Evolutionary conservation across 2,797 vertebrate genomes (phyloP), one percentile per base, ranked within the genome.

Genomic region (Tragopan temminckii): DNA sequence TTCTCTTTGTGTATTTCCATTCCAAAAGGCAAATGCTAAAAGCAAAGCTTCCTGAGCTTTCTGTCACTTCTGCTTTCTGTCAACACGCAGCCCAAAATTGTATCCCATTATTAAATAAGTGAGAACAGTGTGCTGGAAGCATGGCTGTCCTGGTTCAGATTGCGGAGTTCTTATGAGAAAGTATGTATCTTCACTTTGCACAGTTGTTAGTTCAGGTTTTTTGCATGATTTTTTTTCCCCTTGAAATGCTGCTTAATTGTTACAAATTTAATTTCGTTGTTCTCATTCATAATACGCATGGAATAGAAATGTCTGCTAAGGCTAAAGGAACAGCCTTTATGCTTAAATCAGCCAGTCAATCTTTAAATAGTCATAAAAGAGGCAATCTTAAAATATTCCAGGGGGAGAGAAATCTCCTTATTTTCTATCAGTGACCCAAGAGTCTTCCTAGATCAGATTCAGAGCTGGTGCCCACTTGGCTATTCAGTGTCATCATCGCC

Each of bases 21-120:
- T 96, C 84, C 69, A 94, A 69, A 70, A 90, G 85, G 58, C 92
- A 90, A 80, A 92, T 68, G 74, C 61, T 77, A 55, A 91, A 90
- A 90, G 72, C 81, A 90, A 53, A 94, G 53, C 90, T 90, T 94
- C 70, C 64, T 0, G 3, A 91, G 68, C 50, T 85, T 80, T 89
- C 88, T 93, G 91, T 91, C 91, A 89, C 64, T 91, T 93, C 84
- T 93, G 66, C 50, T 96, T 92, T 95, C 82, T 95, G 92, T 96
- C 94, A 93, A 74, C 40, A 31, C 55, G 81, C 61, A 70, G 58
- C 57, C 38, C 53, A 66, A 62, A 91, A 80, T 46, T 80, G 76
- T 64, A 94, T 87, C 66, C 71, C 1, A 0, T 90, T 94, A 96
- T 96, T 96, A 89, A 96, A 85, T 66, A 79, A 91, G 78, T 0